Evolutionary conservation across 2,888 invertebrate genomes (phyloP).

Genomic region (Stenotaenia linearis): DNA sequence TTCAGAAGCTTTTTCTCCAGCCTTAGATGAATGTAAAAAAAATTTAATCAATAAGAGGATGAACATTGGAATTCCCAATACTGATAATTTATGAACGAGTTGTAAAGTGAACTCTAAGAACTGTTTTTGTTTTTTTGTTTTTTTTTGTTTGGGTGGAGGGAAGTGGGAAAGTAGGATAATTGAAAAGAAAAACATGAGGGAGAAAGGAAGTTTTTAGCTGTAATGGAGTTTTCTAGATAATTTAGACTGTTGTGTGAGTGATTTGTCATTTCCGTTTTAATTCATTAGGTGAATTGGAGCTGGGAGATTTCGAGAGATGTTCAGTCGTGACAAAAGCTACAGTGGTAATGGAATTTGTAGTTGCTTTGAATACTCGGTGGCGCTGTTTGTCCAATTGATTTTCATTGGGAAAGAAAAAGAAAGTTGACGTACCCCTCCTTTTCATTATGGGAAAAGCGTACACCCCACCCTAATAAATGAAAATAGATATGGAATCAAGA

Average conservation of each 20-base stretch:
- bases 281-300: conserved; percentile 19
- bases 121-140: neutral
- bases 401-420: neutral
- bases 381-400: conserved; percentile 6
- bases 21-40: neutral
- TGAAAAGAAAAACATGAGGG: too few relatives aligned
- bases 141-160: neutral
- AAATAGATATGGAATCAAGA: neutral
- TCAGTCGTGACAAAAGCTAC: neutral
- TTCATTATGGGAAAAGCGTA: neutral
- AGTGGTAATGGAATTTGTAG: neutral
- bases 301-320: neutral
- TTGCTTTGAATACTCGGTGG: neutral
- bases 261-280: conserved; percentile 19
- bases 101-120: neutral
- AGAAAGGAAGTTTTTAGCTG: neutral
- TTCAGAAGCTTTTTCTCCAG: neutral
- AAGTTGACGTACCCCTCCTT: neutral
- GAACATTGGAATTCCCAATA: conserved; percentile 11
- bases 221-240: neutral
- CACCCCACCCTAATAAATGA: neutral
- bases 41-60: neutral
- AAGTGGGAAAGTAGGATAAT: too few relatives aligned
- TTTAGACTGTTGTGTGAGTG: neutral
- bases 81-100: neutral